phyloP scores from a whole-genome alignment of 2,888 invertebrate species.

The Volucella bombylans region DNA sequence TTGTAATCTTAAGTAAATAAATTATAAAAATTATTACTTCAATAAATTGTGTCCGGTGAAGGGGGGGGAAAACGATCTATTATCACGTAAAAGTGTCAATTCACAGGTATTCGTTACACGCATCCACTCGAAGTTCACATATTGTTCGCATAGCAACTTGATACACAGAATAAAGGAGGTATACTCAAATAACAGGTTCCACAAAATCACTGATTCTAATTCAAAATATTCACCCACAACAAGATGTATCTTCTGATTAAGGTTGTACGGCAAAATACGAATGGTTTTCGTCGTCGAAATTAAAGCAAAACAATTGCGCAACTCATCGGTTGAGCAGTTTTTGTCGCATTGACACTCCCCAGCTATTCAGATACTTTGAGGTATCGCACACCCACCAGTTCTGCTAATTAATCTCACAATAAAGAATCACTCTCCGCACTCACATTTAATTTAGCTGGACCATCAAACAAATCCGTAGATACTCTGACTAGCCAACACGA shows the following conservation, averaged over 20 bases:
- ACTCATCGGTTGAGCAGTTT: neutral
- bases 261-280: neutral
- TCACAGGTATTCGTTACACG: neutral
- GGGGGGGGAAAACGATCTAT: neutral
- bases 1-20: slow-evolving; percentile 37
- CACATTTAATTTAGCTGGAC: no score
- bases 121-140: neutral
- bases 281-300: neutral
- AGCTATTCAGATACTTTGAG: neutral
- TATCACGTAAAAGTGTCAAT: neutral
- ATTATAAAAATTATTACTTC: slow-evolving; percentile 4
- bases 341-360: neutral
- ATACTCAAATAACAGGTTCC: neutral
- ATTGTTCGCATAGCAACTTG: neutral
- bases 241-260: neutral
- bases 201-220: neutral
- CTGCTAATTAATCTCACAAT: no score
- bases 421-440: no score
- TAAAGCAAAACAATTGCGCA: neutral
- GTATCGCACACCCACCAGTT: neutral
- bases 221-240: neutral
- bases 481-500: no score
- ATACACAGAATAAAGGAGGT: neutral
- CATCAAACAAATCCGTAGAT: no score
- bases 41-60: neutral